A percentile compares a stretch with the other conserved stretches of the same genome.
Conservation (phyloP, 1,140 invertebrate species). For the Drosophila leontia region DNA sequence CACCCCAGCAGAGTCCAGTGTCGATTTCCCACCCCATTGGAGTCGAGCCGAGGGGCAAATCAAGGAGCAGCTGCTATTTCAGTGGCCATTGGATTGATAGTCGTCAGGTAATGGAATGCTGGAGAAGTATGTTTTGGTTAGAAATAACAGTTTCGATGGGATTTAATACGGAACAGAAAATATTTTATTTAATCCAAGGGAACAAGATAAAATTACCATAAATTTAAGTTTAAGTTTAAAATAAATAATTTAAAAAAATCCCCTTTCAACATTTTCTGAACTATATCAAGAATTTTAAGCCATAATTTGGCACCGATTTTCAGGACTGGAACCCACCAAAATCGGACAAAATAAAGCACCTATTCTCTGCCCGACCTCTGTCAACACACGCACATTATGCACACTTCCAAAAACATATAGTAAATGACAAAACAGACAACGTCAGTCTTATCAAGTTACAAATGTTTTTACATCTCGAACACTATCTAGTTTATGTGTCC, state of each 20-base stretch:
- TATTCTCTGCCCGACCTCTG: background rate
- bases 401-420: background rate
- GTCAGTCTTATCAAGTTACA: constrained; percentile 4
- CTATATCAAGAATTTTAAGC: background rate
- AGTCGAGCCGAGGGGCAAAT: background rate
- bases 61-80: constrained; percentile 40
- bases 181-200: too few relatives aligned
- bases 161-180: background rate
- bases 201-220: too few relatives aligned
- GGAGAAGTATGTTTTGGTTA: background rate
- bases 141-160: background rate
- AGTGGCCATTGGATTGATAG: constrained; percentile 11
- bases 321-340: background rate
- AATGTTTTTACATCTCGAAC: background rate
- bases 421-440: constrained; percentile 1
- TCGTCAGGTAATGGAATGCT: constrained; percentile 37
- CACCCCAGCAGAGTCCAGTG: constrained; percentile 21
- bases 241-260: too few relatives aligned
- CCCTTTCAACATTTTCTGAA: too few relatives aligned
- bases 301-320: background rate
- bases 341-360: background rate
- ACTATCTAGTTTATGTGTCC: constrained; percentile 15
- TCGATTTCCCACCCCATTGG: constrained; percentile 22
- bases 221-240: too few relatives aligned
- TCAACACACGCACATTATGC: background rate